Evolutionary conservation across 2,888 invertebrate species (phyloP).

Genomic region (Galerucella calmariensis): DNA sequence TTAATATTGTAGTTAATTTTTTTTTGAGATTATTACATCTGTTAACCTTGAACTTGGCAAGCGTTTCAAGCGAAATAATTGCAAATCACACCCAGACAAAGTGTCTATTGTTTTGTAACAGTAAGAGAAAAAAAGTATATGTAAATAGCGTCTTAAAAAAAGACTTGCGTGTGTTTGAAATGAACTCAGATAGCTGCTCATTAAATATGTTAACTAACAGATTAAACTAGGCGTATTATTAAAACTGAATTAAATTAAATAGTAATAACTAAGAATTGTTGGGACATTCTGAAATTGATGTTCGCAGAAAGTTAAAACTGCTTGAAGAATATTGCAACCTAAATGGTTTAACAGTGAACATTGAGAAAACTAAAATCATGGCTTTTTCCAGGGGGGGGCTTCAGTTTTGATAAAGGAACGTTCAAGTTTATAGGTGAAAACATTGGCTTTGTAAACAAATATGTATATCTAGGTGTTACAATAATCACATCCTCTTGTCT

Average conservation of each 20-base stretch:
- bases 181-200: not conserved
- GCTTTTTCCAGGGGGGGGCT: no score
- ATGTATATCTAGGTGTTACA: no score
- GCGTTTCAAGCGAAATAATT: conserved; percentile 10
- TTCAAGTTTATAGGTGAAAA: no score
- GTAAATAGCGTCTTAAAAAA: not conserved
- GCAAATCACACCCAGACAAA: conserved; percentile 26
- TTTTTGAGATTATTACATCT: conserved; percentile 8
- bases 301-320: no score
- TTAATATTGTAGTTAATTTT: not conserved
- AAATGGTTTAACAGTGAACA: no score
- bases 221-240: not conserved
- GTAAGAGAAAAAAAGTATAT: not conserved
- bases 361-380: no score
- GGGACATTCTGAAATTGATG: no score
- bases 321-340: no score
- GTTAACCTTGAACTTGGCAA: conserved; percentile 17
- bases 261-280: not conserved
- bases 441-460: no score
- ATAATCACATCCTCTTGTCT: no score
- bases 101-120: conserved; percentile 20
- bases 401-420: no score
- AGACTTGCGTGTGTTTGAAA: not conserved
- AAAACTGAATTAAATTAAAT: not conserved
- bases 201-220: conserved; percentile 1